Conservation (phyloP, 2,113 vertebrate genomes). For the Eulacestoma nigropectus region DNA sequence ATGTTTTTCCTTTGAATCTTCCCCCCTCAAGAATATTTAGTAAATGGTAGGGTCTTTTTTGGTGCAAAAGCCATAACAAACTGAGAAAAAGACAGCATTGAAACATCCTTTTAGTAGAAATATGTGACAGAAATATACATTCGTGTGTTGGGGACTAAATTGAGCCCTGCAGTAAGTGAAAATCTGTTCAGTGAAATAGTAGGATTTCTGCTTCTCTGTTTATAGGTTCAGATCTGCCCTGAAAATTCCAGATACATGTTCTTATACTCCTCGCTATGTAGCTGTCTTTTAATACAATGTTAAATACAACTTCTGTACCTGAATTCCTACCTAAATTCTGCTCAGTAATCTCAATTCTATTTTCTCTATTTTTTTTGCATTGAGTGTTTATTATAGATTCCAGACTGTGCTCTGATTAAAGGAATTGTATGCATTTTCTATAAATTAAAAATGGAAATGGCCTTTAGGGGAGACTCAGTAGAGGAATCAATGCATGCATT, state of each 20-base stretch:
- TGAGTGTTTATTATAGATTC: slow-evolving; percentile 50
- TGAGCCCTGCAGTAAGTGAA: not conserved
- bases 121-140: not conserved
- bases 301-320: not conserved
- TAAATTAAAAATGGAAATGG: slow-evolving; percentile 96
- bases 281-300: not conserved
- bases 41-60: slow-evolving; percentile 15
- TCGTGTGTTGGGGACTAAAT: not conserved
- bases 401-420: slow-evolving; percentile 56
- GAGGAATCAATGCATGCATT: slow-evolving; percentile 93
- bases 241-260: not conserved
- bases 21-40: not conserved
- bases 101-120: not conserved
- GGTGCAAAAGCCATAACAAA: not conserved
- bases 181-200: not conserved
- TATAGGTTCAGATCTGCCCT: not conserved
- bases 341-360: not conserved
- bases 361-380: not conserved
- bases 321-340: not conserved
- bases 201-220: not conserved
- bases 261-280: not conserved
- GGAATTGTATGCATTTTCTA: slow-evolving; percentile 76
- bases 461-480: slow-evolving; percentile 85
- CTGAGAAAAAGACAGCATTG: not conserved
- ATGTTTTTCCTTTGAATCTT: not conserved